A percentile compares a stretch with the other conserved stretches of the same genome.
phyloP scores from a whole-genome alignment of 2,888 invertebrate species.

The Molanna angustata region DNA sequence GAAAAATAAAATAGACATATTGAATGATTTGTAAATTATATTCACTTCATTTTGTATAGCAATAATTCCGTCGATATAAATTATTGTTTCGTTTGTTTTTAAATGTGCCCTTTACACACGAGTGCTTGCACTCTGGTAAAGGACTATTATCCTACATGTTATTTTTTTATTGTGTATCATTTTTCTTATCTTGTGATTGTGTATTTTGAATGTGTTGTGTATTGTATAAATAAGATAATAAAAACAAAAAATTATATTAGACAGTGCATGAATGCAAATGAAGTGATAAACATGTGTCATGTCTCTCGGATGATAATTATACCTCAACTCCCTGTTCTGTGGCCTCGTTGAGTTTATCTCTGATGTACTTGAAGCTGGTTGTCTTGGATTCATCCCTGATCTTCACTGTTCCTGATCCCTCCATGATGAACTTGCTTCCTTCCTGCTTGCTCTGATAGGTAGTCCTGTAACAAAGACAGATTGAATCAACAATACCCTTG shows the following conservation, averaged over 20 bases:
- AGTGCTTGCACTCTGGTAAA: too few relatives aligned
- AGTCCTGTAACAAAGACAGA: constrained; percentile 51
- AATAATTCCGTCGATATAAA: too few relatives aligned
- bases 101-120: too few relatives aligned
- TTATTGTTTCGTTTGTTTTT: too few relatives aligned
- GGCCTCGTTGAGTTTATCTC: constrained; percentile 61
- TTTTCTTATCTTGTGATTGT: too few relatives aligned
- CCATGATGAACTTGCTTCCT: constrained; percentile 67
- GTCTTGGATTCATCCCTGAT: constrained; percentile 66
- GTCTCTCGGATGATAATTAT: constrained; percentile 8
- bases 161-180: too few relatives aligned
- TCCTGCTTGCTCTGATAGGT: constrained; percentile 69
- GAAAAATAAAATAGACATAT: too few relatives aligned
- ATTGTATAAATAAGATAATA: not conserved
- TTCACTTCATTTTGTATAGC: too few relatives aligned
- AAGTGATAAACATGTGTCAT: too few relatives aligned
- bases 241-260: not conserved
- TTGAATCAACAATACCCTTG: not conserved
- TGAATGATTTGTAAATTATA: too few relatives aligned
- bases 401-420: constrained; percentile 72
- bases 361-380: constrained; percentile 71
- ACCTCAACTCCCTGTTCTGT: constrained; percentile 66
- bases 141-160: too few relatives aligned
- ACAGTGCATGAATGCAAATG: not conserved
- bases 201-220: too few relatives aligned